Evolutionary conservation across 2,888 invertebrate species (phyloP), one percentile per base, ranked within the genome.

Genomic region (Listrodromus nycthemerus): DNA sequence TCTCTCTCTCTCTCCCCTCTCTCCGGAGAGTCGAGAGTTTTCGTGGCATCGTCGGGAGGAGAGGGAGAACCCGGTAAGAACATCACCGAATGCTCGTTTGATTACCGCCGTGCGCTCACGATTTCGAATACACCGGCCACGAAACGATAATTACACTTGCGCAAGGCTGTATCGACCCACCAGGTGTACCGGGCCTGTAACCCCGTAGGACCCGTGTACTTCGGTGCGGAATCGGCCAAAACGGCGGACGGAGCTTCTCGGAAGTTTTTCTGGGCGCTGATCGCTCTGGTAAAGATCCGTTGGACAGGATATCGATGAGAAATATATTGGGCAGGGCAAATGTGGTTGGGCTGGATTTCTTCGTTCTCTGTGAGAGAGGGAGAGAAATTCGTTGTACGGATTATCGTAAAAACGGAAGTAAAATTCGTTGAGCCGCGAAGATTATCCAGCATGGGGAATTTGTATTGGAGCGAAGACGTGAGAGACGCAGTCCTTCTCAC

Each of bases 141-240:
- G 85, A 87, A 41, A 89, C 88, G 87, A 90, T 89, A 90, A 89
- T 89, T 88, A 87, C 88, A 86, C 88, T 90, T 88, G 87, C 88
- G 86, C 88, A 89, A 90, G 58, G 30, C 58, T 87, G 86, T 87
- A 13, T 13, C 87, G 21, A 4, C 86, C 82, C 86, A 81, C 87
- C 86, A 89, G 86, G 87, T 87, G 87, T 88, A 85, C 41, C 41
- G 41, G 41, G 41, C 41, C 13, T 65, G 76, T 85, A 85, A 85
- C 85, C 84, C 61, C 48, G 61, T 21, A 48, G 19, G 19, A 66
- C 27, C 30, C 24, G n/a, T 21, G 21, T 58, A 58, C 58, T n/a
- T n/a, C 27, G 16, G 4, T 19, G 27, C 13, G 16, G 21, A 41
- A 41, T 41, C 48, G 2, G 19, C 50, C 24, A 19, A 21, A 21